Conservation (phyloP, 2,888 invertebrate genomes). For the Crocallis elinguaria region DNA sequence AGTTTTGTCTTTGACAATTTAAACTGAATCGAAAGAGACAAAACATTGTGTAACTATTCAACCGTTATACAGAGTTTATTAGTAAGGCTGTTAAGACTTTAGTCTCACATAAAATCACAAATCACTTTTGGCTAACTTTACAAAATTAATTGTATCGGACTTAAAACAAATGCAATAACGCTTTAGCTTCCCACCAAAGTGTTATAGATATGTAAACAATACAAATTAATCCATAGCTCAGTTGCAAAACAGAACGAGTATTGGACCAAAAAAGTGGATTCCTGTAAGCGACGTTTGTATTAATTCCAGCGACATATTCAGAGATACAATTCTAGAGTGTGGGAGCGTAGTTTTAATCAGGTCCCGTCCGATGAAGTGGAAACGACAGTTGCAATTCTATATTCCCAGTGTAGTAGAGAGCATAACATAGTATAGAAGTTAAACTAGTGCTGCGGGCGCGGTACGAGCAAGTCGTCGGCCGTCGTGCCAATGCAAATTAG, state of each 20-base stretch:
- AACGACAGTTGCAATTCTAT: slow-evolving; percentile 4
- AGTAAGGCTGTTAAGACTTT: too few species aligned
- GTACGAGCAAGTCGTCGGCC: slow-evolving; percentile 52
- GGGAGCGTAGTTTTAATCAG: slow-evolving; percentile 6
- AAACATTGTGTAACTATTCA: too few species aligned
- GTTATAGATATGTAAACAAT: too few species aligned
- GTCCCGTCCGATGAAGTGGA: neutral
- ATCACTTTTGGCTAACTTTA: too few species aligned
- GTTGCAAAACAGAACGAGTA: neutral
- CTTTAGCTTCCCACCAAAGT: too few species aligned
- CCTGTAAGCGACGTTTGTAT: neutral
- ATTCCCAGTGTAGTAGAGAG: neutral
- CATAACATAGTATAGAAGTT: slow-evolving; percentile 38
- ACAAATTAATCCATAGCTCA: neutral
- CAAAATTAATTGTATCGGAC: too few species aligned
- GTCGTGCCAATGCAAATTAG: slow-evolving; percentile 73
- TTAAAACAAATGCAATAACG: too few species aligned
- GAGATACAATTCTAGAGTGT: neutral
- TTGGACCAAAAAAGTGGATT: neutral
- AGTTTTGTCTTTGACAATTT: too few species aligned
- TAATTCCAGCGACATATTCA: neutral
- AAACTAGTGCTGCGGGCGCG: slow-evolving; percentile 46
- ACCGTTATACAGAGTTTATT: too few species aligned
- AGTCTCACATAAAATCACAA: too few species aligned
- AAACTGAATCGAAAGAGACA: too few species aligned